Evolutionary conservation across 2,888 invertebrate genomes (phyloP).

Genomic region (Nezara viridula): DNA sequence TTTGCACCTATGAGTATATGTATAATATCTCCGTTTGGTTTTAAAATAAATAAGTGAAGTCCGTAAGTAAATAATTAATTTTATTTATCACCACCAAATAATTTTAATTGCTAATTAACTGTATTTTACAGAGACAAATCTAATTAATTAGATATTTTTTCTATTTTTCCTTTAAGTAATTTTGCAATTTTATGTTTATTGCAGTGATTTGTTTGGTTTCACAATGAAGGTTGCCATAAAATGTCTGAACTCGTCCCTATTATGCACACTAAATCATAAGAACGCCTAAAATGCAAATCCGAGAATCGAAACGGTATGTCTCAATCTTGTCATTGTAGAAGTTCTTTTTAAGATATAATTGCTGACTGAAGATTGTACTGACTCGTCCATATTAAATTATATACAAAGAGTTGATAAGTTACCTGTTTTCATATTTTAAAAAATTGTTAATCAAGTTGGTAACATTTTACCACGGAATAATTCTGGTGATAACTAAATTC

Average conservation of each 20-base stretch:
- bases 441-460: no score
- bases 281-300: conserved; percentile 12
- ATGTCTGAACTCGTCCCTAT: neutral
- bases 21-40: no score
- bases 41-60: no score
- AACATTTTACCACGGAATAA: no score
- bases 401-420: neutral
- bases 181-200: neutral
- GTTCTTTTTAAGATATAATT: neutral
- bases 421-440: neutral
- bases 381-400: neutral
- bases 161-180: no score
- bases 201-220: neutral
- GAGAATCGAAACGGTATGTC: neutral
- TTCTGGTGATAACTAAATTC: no score
- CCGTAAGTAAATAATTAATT: no score
- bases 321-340: neutral
- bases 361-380: neutral
- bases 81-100: no score
- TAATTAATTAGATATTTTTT: no score
- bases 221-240: neutral
- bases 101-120: no score
- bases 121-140: no score
- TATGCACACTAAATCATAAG: neutral
- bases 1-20: no score